phyloP scores from a whole-genome alignment of 2,797 vertebrate genomes.

The Triplophysa bombifrons region DNA sequence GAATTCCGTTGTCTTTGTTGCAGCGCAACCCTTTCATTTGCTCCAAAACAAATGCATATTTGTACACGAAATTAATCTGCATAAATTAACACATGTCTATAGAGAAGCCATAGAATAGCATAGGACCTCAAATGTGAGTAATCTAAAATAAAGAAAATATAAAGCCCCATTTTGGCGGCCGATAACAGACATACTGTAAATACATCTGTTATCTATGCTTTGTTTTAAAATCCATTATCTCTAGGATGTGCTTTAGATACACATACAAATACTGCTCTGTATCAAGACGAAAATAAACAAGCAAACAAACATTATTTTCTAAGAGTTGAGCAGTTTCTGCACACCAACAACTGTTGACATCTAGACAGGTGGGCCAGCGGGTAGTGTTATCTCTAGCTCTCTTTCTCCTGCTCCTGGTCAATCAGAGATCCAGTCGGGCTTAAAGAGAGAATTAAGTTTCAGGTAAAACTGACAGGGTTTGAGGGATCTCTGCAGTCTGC shows the following conservation, averaged over 20 bases:
- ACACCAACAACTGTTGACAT: slow-evolving; percentile 31
- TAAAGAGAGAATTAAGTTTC: slow-evolving; percentile 64
- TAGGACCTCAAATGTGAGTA: slow-evolving; percentile 22
- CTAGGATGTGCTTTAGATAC: not conserved
- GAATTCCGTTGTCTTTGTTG: slow-evolving; percentile 20
- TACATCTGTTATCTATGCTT: no score
- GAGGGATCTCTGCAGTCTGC: slow-evolving; percentile 42
- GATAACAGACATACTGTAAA: no score
- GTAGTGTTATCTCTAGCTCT: slow-evolving; percentile 43
- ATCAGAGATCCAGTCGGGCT: slow-evolving; percentile 69
- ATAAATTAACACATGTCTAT: slow-evolving; percentile 23
- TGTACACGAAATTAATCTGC: slow-evolving; percentile 27
- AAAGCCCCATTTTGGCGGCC: not conserved
- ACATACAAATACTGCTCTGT: slow-evolving; percentile 37
- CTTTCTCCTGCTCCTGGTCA: slow-evolving; percentile 59
- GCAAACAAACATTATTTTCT: slow-evolving; percentile 49
- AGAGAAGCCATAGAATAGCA: slow-evolving; percentile 5
- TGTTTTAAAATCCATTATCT: not conserved
- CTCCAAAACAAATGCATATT: slow-evolving; percentile 39
- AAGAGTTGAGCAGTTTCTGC: slow-evolving; percentile 43
- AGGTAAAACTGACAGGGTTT: slow-evolving; percentile 62
- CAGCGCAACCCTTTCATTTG: slow-evolving; percentile 34
- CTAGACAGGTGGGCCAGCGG: slow-evolving; percentile 20
- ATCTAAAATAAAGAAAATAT: slow-evolving; percentile 23
- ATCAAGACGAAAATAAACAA: slow-evolving; percentile 48